These are phyloP conservation scores for Trichopoda pennipes DNA, from an alignment of 2,888 invertebrate genomes.

Conservation along the genomic window DNA sequence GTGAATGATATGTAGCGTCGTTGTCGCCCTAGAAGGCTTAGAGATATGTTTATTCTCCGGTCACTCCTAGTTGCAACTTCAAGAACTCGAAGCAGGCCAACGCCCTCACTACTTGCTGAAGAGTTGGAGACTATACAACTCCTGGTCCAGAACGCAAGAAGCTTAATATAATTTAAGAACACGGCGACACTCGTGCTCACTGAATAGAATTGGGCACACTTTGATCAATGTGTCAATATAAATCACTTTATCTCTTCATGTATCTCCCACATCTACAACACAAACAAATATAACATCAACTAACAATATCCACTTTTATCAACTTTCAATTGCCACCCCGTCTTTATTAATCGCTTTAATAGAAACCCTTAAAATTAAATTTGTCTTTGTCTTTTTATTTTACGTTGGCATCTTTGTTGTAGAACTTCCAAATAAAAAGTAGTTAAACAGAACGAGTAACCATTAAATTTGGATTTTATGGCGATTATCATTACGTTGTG, in stretches of 20 bases:
- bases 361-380: slow-evolving; percentile 55
- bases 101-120: too few species aligned
- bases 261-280: slow-evolving; percentile 60
- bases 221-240: slow-evolving; percentile 53
- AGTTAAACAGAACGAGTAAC: slow-evolving; percentile 72
- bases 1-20: too few species aligned
- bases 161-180: too few species aligned
- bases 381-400: too few species aligned
- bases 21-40: too few species aligned
- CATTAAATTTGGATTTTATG: slow-evolving; percentile 81
- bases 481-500: slow-evolving; percentile 81
- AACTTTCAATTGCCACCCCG: slow-evolving; percentile 22
- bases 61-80: too few species aligned
- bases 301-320: slow-evolving; percentile 28
- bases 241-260: slow-evolving; percentile 66
- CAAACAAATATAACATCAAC: slow-evolving; percentile 37
- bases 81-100: too few species aligned
- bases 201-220: slow-evolving; percentile 20
- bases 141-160: too few species aligned
- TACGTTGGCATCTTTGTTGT: slow-evolving; percentile 8
- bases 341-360: slow-evolving; percentile 3
- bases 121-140: too few species aligned
- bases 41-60: too few species aligned
- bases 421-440: slow-evolving; percentile 48
- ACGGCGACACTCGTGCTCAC: too few species aligned